phyloP scores from a whole-genome alignment of 2,888 invertebrate genomes.

The Caenorhabditis sp. region DNA sequence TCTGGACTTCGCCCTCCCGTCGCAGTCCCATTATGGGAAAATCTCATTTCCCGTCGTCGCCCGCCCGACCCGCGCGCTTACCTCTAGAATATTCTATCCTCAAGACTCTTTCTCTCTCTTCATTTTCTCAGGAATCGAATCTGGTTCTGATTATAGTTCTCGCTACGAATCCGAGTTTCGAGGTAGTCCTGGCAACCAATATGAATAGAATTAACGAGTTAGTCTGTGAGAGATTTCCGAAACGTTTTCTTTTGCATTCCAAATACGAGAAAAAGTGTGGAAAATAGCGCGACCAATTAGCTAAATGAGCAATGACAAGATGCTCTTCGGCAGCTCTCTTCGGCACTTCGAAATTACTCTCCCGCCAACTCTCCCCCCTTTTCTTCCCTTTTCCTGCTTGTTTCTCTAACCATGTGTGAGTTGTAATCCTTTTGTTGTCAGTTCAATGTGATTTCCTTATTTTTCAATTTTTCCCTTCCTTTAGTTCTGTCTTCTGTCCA shows the following conservation, averaged over 20 bases:
- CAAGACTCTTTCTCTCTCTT: conserved; percentile 3
- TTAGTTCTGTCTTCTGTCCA: conserved; percentile 9
- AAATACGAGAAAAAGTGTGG: too few species aligned
- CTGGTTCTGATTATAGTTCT: conserved; percentile 2
- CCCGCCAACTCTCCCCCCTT: conserved; percentile 7
- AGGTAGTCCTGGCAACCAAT: conserved; percentile 45
- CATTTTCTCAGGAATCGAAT: conserved; percentile 18
- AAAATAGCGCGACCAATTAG: conserved; percentile 36
- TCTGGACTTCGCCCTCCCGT: conserved; percentile 9
- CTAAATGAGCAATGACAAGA: conserved; percentile 57
- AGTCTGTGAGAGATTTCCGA: too few species aligned
- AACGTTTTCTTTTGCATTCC: too few species aligned
- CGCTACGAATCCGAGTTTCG: background rate
- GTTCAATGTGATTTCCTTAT: conserved; percentile 24
- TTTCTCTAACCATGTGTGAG: conserved; percentile 51
- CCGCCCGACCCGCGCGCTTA: conserved; percentile 16
- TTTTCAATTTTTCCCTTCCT: conserved; percentile 1
- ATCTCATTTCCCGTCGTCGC: conserved; percentile 47
- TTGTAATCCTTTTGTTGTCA: conserved; percentile 20
- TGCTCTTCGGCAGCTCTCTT: conserved; percentile 32
- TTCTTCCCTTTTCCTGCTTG: conserved; percentile 27
- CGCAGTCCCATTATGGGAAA: conserved; percentile 46
- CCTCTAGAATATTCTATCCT: conserved; percentile 39
- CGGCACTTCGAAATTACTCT: conserved; percentile 15
- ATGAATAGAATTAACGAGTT: background rate